Evolutionary conservation across 2,888 invertebrate species (phyloP).

Genomic region (Ametastegia equiseti): DNA sequence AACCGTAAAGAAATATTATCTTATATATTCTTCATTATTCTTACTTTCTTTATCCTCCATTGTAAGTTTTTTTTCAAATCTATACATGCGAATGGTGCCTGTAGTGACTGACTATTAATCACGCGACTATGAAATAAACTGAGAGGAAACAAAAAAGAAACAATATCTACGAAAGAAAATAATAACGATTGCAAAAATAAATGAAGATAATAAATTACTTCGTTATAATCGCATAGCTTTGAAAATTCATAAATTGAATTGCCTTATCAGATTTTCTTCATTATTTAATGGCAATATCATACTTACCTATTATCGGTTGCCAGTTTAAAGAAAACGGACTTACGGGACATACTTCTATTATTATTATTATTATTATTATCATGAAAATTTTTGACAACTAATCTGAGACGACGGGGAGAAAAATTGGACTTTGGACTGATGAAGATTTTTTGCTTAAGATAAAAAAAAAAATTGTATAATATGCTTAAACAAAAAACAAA

Average conservation of each 20-base stretch:
- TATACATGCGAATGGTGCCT: slow-evolving; percentile 37
- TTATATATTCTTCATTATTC: background rate
- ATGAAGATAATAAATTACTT: background rate
- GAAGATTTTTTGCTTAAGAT: slow-evolving; percentile 51
- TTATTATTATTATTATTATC: no score
- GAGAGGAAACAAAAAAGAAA: background rate
- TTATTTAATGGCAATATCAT: slow-evolving; percentile 33
- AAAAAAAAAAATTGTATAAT: slow-evolving; percentile 62
- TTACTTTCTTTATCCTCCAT: background rate
- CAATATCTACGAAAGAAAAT: no score
- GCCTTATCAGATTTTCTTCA: background rate
- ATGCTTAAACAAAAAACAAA: no score
- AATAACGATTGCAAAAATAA: no score
- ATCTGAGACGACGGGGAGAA: slow-evolving; percentile 9
- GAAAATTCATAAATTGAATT: background rate
- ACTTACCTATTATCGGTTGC: slow-evolving; percentile 13
- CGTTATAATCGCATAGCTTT: slow-evolving; percentile 28
- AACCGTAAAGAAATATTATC: no score
- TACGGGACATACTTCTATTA: background rate
- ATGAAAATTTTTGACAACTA: background rate
- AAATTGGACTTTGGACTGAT: slow-evolving; percentile 57
- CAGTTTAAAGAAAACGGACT: background rate
- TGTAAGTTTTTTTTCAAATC: background rate
- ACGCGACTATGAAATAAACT: slow-evolving; percentile 1
- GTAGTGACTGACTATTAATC: slow-evolving; percentile 18